Conservation (phyloP, 2,113 vertebrate genomes). For the Sinocyclocheilus maitianheensis region DNA sequence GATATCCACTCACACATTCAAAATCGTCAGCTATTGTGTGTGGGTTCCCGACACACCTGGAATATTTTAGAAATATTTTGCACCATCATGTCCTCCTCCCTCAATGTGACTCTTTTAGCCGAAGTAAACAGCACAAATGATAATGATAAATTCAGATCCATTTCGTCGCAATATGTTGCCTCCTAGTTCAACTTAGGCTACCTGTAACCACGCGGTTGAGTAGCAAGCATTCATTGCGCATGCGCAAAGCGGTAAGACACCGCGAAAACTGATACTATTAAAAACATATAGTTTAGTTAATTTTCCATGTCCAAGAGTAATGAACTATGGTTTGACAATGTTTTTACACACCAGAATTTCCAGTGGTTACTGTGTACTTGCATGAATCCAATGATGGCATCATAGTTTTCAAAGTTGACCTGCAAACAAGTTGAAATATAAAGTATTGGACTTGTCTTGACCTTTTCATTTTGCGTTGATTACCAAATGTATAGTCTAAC, state of each 20-base stretch:
- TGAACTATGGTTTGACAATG: not conserved
- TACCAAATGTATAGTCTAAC: too few species aligned
- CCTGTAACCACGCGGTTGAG: too few species aligned
- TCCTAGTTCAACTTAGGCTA: not conserved
- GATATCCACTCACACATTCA: too few species aligned
- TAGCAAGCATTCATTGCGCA: too few species aligned
- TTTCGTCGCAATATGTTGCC: not conserved
- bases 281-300: not conserved
- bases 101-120: not conserved
- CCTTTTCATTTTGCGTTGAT: too few species aligned
- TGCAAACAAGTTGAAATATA: too few species aligned
- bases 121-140: not conserved
- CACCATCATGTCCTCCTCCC: not conserved
- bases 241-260: too few species aligned
- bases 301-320: not conserved
- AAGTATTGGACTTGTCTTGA: too few species aligned
- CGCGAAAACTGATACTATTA: not conserved
- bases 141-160: not conserved
- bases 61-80: not conserved
- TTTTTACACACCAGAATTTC: constrained; percentile 1
- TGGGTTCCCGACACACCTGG: not conserved
- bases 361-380: too few species aligned
- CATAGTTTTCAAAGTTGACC: too few species aligned
- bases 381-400: too few species aligned
- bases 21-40: too few species aligned